Evolutionary conservation across 2,113 vertebrate genomes (phyloP), one percentile per base, ranked within the genome.

Genomic region (Rhinogobius similis): DNA sequence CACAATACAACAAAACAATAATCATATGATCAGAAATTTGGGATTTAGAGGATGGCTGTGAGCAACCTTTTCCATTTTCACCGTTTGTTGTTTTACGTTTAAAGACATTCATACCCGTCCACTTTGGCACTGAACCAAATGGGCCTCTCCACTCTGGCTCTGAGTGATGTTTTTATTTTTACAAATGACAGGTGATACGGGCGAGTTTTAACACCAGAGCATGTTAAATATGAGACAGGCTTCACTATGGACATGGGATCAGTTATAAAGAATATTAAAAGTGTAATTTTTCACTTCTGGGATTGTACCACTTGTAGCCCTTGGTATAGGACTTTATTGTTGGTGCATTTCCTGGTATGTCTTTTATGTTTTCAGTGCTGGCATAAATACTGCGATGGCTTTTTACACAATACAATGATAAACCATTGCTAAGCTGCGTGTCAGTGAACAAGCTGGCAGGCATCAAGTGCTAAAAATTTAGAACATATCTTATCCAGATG

Each of bases 1-100:
- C 62, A 93, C 93, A 70, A 79, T 41, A 77, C 79, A 74, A 74
- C 72, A 86, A 87, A 86, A 81, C 76, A 86, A 86, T 84, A 84
- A 86, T 82, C 79, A 84, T 78, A 71, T 75, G 62, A 84, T 84
- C 79, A 78, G 56, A 83, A 77, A 81, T 84, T 62, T 71, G 67
- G 79, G 67, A 61, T 61, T 78, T 75, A 82, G 70, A 63, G 77
- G 80, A 79, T 79, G 72, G 56, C 72, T 53, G 50, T 13, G 18
- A 67, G 76, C 16, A 23, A 68, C 13, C 65, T 76, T 38, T 72
- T 77, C 79, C 61, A 69, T 75, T 72, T 66, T 10, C 63, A 77
- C 73, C 65, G 65, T 55, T 55, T n/a, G 68, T 71, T 70, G 64
- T 71, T 78, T 78, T 66, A 64, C 12, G 50, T 43, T 65, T 71